phyloP scores from a whole-genome alignment of 2,113 vertebrate species.

The Rallus limicola region DNA sequence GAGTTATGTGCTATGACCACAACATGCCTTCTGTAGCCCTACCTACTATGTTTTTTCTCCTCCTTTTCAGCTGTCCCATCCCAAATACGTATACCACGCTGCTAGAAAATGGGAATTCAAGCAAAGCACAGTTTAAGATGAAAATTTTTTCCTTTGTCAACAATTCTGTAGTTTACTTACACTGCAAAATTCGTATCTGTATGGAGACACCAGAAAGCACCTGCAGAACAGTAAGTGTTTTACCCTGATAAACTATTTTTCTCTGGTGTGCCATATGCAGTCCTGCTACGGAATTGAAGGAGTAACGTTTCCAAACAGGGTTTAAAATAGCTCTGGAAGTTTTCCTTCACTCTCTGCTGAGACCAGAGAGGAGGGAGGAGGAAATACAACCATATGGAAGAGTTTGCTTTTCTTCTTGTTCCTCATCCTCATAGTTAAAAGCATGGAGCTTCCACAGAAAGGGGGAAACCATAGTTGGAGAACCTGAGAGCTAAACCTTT shows the following conservation, averaged over 20 bases:
- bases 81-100: conserved; percentile 76
- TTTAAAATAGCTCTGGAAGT: not conserved
- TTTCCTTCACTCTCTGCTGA: not conserved
- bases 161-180: conserved; percentile 84
- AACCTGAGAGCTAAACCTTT: not conserved
- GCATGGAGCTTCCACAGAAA: not conserved
- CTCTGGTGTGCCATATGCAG: not conserved
- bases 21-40: not conserved
- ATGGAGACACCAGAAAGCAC: conserved; percentile 65
- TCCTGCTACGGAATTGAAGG: not conserved
- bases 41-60: not conserved
- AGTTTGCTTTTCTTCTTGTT: not conserved
- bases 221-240: conserved; percentile 82
- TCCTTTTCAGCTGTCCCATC: conserved; percentile 81
- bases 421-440: not conserved
- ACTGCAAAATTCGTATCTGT: conserved; percentile 87
- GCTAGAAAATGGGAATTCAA: conserved; percentile 84
- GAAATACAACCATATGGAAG: not conserved
- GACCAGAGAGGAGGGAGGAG: not conserved
- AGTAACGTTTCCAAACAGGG: not conserved
- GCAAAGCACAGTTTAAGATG: conserved; percentile 82
- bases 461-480: not conserved
- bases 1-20: not conserved
- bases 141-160: conserved; percentile 85
- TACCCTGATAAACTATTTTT: not conserved